A percentile compares a stretch with the other conserved stretches of the same genome.
These are phyloP conservation scores for Megalops cyprinoides DNA, from an alignment of 2,797 vertebrate species.

Conservation along the genomic window DNA sequence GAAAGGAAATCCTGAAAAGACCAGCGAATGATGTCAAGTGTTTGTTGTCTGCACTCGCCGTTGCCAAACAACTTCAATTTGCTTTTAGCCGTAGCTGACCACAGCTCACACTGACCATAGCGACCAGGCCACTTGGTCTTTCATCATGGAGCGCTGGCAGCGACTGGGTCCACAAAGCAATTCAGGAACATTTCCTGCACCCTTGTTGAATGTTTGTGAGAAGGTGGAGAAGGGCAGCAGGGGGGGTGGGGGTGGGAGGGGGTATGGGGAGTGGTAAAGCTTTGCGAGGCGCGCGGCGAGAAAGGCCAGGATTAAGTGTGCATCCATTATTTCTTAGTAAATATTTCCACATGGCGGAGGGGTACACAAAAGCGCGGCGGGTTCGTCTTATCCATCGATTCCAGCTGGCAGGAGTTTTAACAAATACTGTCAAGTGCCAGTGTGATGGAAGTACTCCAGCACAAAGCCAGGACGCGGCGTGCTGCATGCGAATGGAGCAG, in stretches of 20 bases:
- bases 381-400: slow-evolving; percentile 12
- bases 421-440: slow-evolving; percentile 30
- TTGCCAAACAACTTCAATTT: neutral
- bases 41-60: neutral
- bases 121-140: neutral
- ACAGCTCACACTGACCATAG: neutral
- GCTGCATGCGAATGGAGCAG: neutral
- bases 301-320: slow-evolving; percentile 27
- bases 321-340: slow-evolving; percentile 29
- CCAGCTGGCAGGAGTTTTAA: slow-evolving; percentile 32
- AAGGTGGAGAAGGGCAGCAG: neutral
- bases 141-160: neutral
- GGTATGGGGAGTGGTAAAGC: neutral
- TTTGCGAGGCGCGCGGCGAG: neutral
- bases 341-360: slow-evolving; percentile 17
- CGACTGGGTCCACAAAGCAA: neutral
- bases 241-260: too few relatives aligned
- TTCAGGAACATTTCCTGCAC: neutral
- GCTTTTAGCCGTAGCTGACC: neutral
- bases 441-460: slow-evolving; percentile 27
- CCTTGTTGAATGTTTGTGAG: neutral
- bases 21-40: neutral
- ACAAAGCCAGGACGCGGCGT: neutral
- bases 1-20: neutral
- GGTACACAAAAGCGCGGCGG: slow-evolving; percentile 21